Percentiles rank a stretch among this genome's conserved stretches.
These are phyloP conservation scores for Eugnorisma glareosa DNA, from an alignment of 2,888 invertebrate species.

Conservation along the genomic window DNA sequence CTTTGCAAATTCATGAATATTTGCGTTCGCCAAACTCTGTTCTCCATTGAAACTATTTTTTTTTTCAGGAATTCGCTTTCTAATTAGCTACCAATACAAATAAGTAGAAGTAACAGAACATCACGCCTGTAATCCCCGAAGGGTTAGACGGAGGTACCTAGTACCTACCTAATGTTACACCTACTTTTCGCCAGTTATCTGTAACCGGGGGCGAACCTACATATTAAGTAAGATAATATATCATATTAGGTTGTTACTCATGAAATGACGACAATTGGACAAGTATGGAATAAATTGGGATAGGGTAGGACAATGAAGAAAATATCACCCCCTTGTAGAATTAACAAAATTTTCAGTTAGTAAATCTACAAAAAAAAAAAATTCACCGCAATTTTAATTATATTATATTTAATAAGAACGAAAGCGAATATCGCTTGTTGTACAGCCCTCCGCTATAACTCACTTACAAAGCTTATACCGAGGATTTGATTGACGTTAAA, in stretches of 20 bases:
- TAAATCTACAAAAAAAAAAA: not conserved
- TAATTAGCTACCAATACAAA: not conserved
- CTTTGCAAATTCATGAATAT: not conserved
- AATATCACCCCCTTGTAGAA: not conserved
- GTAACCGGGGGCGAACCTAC: no score
- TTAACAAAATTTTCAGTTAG: not conserved
- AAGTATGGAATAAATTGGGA: not conserved
- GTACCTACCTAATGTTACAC: not conserved
- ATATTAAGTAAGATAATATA: no score
- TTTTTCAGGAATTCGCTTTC: not conserved
- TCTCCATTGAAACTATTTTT: not conserved
- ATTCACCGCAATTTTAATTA: no score
- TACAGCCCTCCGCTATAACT: conserved; percentile 52
- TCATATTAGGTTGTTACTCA: not conserved
- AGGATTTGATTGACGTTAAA: conserved; percentile 74
- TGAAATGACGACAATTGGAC: not conserved
- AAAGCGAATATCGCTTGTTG: conserved; percentile 14
- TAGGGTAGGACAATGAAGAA: not conserved
- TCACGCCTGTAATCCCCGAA: not conserved
- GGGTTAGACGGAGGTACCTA: not conserved
- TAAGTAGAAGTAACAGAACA: not conserved
- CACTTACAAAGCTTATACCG: conserved; percentile 65
- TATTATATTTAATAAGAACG: not conserved
- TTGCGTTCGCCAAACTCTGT: not conserved
- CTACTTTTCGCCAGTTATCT: not conserved